A percentile compares a stretch with the other conserved stretches of the same genome.
These are phyloP conservation scores for Drosophila persimilis DNA, from an alignment of 1,140 invertebrate species.

Conservation along the genomic window DNA sequence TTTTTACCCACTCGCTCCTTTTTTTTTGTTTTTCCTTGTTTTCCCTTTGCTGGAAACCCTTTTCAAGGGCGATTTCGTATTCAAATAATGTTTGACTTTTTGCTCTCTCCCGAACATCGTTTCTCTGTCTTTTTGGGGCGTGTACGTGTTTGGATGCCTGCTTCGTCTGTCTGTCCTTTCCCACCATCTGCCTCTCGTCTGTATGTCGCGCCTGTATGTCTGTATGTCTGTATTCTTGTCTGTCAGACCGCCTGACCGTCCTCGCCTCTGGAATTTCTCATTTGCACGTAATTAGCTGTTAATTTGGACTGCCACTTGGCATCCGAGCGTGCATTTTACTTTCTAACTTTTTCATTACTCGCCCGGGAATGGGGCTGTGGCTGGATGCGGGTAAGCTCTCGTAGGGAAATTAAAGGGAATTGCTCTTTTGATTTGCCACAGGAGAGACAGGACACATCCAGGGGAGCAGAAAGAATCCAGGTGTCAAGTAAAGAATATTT, in stretches of 20 bases:
- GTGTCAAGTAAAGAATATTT: too few relatives aligned
- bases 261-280: conserved; percentile 47
- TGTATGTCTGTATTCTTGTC: not conserved
- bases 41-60: conserved; percentile 54
- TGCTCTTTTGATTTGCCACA: conserved; percentile 28
- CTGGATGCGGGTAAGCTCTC: conserved; percentile 1
- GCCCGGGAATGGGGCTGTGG: not conserved
- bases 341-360: conserved; percentile 48
- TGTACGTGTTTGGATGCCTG: conserved; percentile 32
- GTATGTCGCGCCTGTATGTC: not conserved
- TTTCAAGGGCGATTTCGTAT: conserved; percentile 75
- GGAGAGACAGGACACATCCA: not conserved
- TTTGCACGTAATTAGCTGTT: conserved; percentile 75
- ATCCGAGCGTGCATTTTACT: conserved; percentile 57
- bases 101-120: conserved; percentile 21
- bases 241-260: not conserved
- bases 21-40: conserved; percentile 1
- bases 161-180: not conserved
- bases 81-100: conserved; percentile 75
- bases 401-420: conserved; percentile 18
- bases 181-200: not conserved
- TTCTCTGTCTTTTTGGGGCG: conserved; percentile 30
- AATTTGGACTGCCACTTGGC: conserved; percentile 61
- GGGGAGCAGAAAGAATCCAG: conserved; percentile 3
- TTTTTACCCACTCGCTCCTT: not conserved